These are phyloP conservation scores for Glaucidium brasilianum DNA, from an alignment of 2,113 vertebrate genomes.

Conservation along the genomic window DNA sequence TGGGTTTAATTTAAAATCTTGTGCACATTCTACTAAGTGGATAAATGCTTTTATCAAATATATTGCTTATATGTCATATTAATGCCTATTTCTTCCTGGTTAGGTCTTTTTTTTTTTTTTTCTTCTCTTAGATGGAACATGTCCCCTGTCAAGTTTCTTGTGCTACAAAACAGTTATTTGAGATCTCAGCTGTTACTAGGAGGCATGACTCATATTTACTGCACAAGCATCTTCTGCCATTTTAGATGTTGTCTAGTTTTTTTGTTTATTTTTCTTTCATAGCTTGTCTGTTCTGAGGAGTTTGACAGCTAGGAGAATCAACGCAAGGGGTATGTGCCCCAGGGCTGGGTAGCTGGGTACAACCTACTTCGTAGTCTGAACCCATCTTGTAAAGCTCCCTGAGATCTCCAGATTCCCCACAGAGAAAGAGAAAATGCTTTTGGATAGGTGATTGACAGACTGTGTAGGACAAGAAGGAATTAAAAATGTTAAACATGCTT, in stretches of 20 bases:
- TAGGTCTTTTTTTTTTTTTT: neutral
- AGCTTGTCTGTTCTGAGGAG: neutral
- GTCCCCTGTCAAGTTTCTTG: conserved; percentile 21
- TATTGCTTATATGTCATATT: neutral
- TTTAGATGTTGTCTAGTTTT: neutral
- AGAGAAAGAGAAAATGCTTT: neutral
- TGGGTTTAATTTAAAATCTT: neutral
- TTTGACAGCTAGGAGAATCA: neutral
- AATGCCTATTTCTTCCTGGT: neutral
- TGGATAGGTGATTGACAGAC: neutral
- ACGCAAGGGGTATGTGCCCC: neutral
- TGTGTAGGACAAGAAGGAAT: neutral
- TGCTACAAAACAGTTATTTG: conserved; percentile 24
- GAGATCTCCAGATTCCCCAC: neutral
- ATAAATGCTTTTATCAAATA: neutral
- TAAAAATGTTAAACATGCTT: neutral
- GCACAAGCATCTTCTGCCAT: neutral
- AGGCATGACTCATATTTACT: neutral
- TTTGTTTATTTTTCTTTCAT: neutral
- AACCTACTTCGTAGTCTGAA: neutral
- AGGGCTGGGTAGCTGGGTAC: neutral
- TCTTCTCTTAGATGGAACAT: neutral
- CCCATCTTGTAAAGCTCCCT: neutral
- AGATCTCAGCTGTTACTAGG: neutral
- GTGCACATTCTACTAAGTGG: neutral